Base-by-base conservation (phyloP, 2,797 vertebrate species). In the Liparis tanakae region DNA sequence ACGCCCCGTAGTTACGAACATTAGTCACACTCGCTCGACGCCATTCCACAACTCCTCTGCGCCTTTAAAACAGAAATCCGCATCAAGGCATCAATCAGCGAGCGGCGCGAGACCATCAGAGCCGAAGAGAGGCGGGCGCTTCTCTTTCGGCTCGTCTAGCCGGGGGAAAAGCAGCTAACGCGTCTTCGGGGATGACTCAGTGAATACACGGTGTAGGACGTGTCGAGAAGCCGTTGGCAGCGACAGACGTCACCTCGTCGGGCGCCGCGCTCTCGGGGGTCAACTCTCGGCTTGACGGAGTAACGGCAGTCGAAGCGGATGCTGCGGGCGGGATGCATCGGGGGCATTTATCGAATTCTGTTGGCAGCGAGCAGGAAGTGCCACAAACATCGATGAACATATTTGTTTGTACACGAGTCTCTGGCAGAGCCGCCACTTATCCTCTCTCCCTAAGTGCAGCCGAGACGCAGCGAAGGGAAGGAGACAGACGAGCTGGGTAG, bases 221-320 rank as follows among this genome's bases (percentile, higher is more conserved):
- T 77, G 78, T 33, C 81, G 78, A 82, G 65, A 77, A 78, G 79
- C 81, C 56, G 79, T 54, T 67, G 73, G 74, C 78, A 71, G 14
- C 36, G 74, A 66, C 14, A 80, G 79, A 25, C 41, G 67, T 58
- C 51, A 64, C 78, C 60, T 76, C 67, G 43, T 54, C 74, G 60
- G 51, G 61, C 1, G 3, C 33, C 34, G 13, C 56, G 33, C 25
- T 64, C 9, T 30, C 25, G 25, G 25, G 41, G 62, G 68, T 75
- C 74, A 2, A 15, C 43, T 55, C 30, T 51, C 2, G n/a, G 69
- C 46, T 39, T 18, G 10, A 12, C 56, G 17, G 18, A 34, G 22
- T 54, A 79, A 59, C 34, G 7, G 57, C 34, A 7, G 44, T n/a
- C 30, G 20, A 50, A 58, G 50, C 5, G 70, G 74, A 86, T 34